A percentile compares a stretch with the other conserved stretches of the same genome.
These are phyloP conservation scores for Aurelia aurita complex sp. Pacific DNA, from an alignment of 30 jellyfish, hydroid and myxozoan species.

Conservation along the genomic window DNA sequence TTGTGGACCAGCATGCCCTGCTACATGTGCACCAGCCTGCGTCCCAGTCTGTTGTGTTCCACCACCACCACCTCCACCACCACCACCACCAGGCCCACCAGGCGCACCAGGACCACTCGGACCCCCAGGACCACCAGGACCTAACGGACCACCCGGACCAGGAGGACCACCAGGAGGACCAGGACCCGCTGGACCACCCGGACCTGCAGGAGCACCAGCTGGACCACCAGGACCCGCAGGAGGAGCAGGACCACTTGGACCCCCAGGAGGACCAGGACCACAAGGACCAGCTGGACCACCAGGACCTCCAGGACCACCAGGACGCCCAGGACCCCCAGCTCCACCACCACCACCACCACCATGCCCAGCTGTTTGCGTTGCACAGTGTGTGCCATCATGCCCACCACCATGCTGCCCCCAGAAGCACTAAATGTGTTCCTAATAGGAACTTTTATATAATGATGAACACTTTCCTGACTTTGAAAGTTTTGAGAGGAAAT, in stretches of 20 bases:
- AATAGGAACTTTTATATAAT: conserved; percentile 17
- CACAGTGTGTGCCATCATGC: conserved; percentile 84
- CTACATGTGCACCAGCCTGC: conserved; percentile 97
- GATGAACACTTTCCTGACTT: conserved; percentile 29
- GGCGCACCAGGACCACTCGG: conserved; percentile 99
- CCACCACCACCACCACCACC: conserved; percentile 99
- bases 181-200: conserved; percentile 95
- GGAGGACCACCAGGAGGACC: conserved; percentile 97
- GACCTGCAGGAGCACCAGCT: conserved; percentile 95
- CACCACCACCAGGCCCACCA: conserved; percentile 99
- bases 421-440: conserved; percentile 16
- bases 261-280: conserved; percentile 98
- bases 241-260: conserved; percentile 90
- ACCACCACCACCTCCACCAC: conserved; percentile 99
- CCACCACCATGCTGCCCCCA: conserved; percentile 91
- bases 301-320: conserved; percentile 99
- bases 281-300: conserved; percentile 99
- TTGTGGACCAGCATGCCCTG: conserved; percentile 92
- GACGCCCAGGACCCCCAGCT: conserved; percentile 99
- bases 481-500: background rate
- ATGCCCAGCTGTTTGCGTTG: conserved; percentile 90
- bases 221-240: conserved; percentile 96
- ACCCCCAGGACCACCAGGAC: conserved; percentile 99
- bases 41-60: conserved; percentile 93
- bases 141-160: conserved; percentile 99